phyloP scores from a whole-genome alignment of 1,140 invertebrate species.

The Sipha flava region DNA sequence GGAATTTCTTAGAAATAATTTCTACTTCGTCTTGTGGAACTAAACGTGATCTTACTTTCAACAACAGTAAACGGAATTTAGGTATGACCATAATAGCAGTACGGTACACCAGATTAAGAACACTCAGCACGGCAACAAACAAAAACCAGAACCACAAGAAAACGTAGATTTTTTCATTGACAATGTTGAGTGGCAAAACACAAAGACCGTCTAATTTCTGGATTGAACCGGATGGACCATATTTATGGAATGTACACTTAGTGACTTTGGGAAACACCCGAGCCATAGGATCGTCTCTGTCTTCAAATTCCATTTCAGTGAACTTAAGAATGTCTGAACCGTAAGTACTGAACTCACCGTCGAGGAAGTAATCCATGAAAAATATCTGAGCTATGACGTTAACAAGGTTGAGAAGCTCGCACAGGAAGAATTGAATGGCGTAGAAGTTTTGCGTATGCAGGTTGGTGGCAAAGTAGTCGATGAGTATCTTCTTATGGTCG shows the following conservation, averaged over 20 bases:
- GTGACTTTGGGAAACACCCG: slow-evolving; percentile 44
- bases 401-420: slow-evolving; percentile 46
- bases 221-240: slow-evolving; percentile 53
- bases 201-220: slow-evolving; percentile 59
- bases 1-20: slow-evolving; percentile 65
- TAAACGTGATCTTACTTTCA: slow-evolving; percentile 69
- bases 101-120: slow-evolving; percentile 59
- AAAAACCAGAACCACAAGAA: slow-evolving; percentile 76
- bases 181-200: slow-evolving; percentile 63
- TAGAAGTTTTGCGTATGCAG: slow-evolving; percentile 44
- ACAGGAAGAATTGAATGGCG: slow-evolving; percentile 45
- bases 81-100: slow-evolving; percentile 64
- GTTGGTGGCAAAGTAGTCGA: slow-evolving; percentile 39
- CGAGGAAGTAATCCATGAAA: slow-evolving; percentile 64
- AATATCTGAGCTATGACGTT: slow-evolving; percentile 51
- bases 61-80: slow-evolving; percentile 63
- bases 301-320: slow-evolving; percentile 64
- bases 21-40: slow-evolving; percentile 66
- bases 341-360: slow-evolving; percentile 51
- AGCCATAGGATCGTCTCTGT: slow-evolving; percentile 50
- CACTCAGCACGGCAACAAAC: slow-evolving; percentile 53
- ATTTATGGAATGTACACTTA: slow-evolving; percentile 48
- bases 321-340: slow-evolving; percentile 42
- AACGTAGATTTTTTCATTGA: slow-evolving; percentile 72
- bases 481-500: slow-evolving; percentile 44